phyloP scores from a whole-genome alignment of 2,888 invertebrate genomes.

The Eupithecia exiguata region DNA sequence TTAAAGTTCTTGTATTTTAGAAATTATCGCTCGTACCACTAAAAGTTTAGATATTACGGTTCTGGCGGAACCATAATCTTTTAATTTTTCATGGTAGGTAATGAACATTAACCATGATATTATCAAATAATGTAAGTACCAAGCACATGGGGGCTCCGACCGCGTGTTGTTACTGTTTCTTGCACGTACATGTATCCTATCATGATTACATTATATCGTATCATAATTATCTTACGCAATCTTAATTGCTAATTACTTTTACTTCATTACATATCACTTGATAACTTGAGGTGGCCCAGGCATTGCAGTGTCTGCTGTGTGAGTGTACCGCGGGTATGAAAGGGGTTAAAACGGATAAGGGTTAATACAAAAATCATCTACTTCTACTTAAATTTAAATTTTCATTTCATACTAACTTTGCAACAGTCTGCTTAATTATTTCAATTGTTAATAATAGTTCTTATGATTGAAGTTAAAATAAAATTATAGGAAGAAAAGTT shows the following conservation, averaged over 20 bases:
- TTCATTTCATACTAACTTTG: no score
- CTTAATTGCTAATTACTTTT: constrained; percentile 18
- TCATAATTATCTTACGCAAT: constrained; percentile 17
- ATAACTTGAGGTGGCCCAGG: not conserved
- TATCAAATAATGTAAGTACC: not conserved
- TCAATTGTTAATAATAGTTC: no score
- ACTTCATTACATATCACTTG: constrained; percentile 1
- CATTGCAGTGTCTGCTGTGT: not conserved
- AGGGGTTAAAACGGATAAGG: not conserved
- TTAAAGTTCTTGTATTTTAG: no score
- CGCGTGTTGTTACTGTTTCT: constrained; percentile 1
- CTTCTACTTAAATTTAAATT: no score
- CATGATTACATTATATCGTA: not conserved
- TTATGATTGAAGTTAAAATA: no score
- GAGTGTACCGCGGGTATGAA: not conserved
- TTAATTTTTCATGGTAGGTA: no score
- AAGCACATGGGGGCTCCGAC: not conserved
- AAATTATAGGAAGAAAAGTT: no score
- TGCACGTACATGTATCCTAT: not conserved
- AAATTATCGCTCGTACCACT: no score
- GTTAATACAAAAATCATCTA: not conserved
- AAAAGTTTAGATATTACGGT: no score
- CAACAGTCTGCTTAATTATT: no score
- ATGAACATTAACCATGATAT: no score
- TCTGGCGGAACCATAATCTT: no score